phyloP scores from a whole-genome alignment of 2,888 invertebrate species.

The Neoaliturus tenellus region DNA sequence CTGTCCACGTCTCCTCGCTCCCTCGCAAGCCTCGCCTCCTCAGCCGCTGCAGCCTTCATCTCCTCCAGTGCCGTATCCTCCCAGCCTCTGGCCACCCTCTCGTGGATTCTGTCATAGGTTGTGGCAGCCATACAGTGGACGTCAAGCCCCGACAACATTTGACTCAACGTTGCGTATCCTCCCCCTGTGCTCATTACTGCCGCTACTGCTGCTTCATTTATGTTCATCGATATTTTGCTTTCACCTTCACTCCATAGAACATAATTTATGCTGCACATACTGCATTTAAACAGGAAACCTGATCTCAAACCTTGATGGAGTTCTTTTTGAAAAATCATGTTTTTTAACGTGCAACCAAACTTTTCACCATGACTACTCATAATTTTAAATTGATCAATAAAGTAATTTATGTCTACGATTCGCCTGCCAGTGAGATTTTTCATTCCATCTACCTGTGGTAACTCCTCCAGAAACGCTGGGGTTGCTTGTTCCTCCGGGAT shows the following conservation, averaged over 20 bases:
- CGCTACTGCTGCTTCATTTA: conserved; percentile 37
- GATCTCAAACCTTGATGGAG: conserved; percentile 1
- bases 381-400: neutral
- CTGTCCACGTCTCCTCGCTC: conserved; percentile 63
- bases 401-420: conserved; percentile 20
- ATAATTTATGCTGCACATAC: conserved; percentile 12
- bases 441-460: neutral
- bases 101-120: neutral
- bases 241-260: conserved; percentile 21
- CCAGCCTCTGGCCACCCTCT: conserved; percentile 29
- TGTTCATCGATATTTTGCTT: neutral
- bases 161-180: conserved; percentile 5
- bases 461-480: too few relatives aligned
- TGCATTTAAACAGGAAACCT: conserved; percentile 20
- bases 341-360: conserved; percentile 25
- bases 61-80: conserved; percentile 38
- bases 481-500: neutral
- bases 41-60: conserved; percentile 39
- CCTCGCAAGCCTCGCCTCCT: conserved; percentile 60
- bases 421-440: neutral
- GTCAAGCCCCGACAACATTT: conserved; percentile 20
- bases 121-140: neutral
- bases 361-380: neutral
- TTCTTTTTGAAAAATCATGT: conserved; percentile 5
- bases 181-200: conserved; percentile 8